Evolutionary conservation across 1,140 invertebrate species (phyloP), one percentile per base, ranked within the genome.

Genomic region (Drosophila suzukii): DNA sequence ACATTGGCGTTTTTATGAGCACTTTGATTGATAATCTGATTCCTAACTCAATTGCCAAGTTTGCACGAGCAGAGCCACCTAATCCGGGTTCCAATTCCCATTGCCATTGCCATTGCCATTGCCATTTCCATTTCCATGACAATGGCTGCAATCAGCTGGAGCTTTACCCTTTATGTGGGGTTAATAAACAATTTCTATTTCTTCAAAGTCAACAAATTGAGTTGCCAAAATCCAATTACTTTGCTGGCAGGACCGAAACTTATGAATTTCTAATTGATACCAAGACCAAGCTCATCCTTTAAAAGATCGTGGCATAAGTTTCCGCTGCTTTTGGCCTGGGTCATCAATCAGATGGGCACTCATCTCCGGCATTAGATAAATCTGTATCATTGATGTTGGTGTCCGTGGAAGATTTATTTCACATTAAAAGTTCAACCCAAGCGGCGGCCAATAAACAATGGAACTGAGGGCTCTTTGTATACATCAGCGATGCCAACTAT

Each of bases 331-430:
- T n/a, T 27, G 55, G 30, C 17, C 27, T n/a, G 30, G 57, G 56
- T 65, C 61, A 65, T 65, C 57, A 65, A 65, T 65, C 61, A 65
- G 57, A 5, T 2, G 30, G 20, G 10, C 59, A 51, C 61, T 59
- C 61, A 54, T 68, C 61, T 66, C 65, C 38, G 47, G 60, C 65
- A 44, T 34, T 36, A 43, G 60, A 75, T 66, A 55, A 56, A 63
- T 53, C 46, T 51, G 50, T 38, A 63, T 43, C 53, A 75, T 49
- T 73, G 56, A 71, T 61, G 51, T 62, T 39, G 36, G 55, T 47
- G 72, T 68, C 81, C 77, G 55, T 63, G 72, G 55, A 83, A 79
- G 81, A 85, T 85, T 85, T 85, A 85, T 85, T 83, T 85, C 81
- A 85, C 81, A 85, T 77, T 74, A 61, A 85, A 85, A 81, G 56